Base-by-base conservation (phyloP, 53 echinoderm and acorn worm species). In the Stichopus horrens region DNA sequence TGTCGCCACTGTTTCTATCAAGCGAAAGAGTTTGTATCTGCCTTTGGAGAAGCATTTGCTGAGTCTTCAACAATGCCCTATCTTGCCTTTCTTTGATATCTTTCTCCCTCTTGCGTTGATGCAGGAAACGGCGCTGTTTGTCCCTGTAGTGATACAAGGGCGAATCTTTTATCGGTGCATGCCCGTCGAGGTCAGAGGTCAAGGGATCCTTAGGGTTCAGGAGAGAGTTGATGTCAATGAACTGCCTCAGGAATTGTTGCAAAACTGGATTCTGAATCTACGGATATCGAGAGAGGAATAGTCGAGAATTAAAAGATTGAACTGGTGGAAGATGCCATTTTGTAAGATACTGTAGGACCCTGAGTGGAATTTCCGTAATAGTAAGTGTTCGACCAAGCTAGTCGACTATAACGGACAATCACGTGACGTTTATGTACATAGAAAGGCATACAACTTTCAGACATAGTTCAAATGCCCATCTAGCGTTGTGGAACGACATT, bases 201-300 rank as follows among this genome's bases (percentile, higher is more conserved):
- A 90, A 77, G 53, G 84, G 60, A 37, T 88, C 77, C 86, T 95
- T 95, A 65, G 81, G 78, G 55, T 76, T 79, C 6, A 88, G 79
- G 6, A 94, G 88, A 21, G 91, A 91, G 79, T 94, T 99, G 57
- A 92, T 76, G 37, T 91, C 89, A 54, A 88, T 74, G 52, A 98
- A 82, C 53, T 86, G 88, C 53, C 92, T 89, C 54, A 99, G 63
- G 86, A 99, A 90, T 20, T 89, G 86, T 76, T 94, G 90, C 77
- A 99, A 89, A 16, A 99, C 94, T 4, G 99, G 94, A 68, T 91
- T 94, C 86, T 95, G 90, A 71, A 96, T 88, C 99, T 99, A 76
- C 14, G 57, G 21, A 63, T 13, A 16, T 10, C 16, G 63, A 63
- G 10, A 71, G 19, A 37, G 37, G 37, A 37, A 37, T 37, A 37